Conservation (phyloP, 2,888 invertebrate genomes). For the Caenorhabditis sp. region DNA sequence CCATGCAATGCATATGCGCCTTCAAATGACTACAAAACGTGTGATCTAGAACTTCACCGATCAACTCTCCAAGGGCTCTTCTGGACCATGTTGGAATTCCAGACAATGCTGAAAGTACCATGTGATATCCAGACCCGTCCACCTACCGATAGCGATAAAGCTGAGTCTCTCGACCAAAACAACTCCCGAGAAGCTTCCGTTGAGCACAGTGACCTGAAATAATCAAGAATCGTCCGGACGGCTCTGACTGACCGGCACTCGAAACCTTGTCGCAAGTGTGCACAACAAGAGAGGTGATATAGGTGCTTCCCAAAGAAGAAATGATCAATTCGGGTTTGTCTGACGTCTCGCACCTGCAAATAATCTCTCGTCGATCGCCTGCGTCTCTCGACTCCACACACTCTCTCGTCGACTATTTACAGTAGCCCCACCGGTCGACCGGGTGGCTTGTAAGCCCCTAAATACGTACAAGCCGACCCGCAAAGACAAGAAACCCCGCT, state of each 20-base stretch:
- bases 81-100: no score
- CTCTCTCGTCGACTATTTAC: constrained; percentile 30
- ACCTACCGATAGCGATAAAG: constrained; percentile 68
- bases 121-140: no score
- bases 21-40: no score
- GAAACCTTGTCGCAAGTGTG: constrained; percentile 70
- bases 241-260: background rate
- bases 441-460: constrained; percentile 59
- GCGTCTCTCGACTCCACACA: background rate
- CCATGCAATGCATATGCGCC: no score
- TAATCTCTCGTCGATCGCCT: constrained; percentile 6
- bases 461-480: constrained; percentile 51
- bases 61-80: no score
- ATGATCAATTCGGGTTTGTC: constrained; percentile 66
- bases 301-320: constrained; percentile 69
- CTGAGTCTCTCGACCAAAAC: constrained; percentile 61
- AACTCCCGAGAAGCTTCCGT: constrained; percentile 71
- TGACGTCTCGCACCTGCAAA: constrained; percentile 71
- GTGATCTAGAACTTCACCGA: no score
- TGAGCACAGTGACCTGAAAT: constrained; percentile 68
- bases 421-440: constrained; percentile 29
- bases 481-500: constrained; percentile 19
- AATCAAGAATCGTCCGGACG: background rate
- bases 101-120: no score
- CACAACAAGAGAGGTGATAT: constrained; percentile 70